Evolutionary conservation across 2,888 invertebrate genomes (phyloP).

Genomic region (Hyalella azteca): DNA sequence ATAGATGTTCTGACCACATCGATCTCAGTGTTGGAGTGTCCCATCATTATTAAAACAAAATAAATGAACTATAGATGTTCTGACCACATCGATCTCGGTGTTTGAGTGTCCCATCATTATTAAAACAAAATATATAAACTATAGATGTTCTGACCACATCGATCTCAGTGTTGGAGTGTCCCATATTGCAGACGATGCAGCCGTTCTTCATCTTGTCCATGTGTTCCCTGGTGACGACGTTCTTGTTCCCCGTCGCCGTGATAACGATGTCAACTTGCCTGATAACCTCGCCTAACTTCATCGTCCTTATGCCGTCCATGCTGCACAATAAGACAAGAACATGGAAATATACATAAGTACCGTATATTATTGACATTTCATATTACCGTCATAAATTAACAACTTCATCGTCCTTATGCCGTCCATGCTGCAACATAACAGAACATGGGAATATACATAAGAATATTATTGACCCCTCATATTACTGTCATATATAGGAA

Average conservation of each 20-base stretch:
- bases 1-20: conserved; percentile 86
- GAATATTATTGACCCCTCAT: too few relatives aligned
- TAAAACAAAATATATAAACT: too few relatives aligned
- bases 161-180: conserved; percentile 94
- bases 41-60: too few relatives aligned
- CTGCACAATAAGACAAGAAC: too few relatives aligned
- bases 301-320: conserved; percentile 96
- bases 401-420: conserved; percentile 93
- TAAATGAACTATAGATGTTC: too few relatives aligned
- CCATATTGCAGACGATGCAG: conserved; percentile 96
- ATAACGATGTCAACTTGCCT: conserved; percentile 93
- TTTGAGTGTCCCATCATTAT: conserved; percentile 99
- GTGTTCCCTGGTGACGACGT: conserved; percentile 91
- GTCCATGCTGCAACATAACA: conserved; percentile 86
- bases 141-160: conserved; percentile 77
- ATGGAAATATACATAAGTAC: too few relatives aligned
- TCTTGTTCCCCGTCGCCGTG: conserved; percentile 97
- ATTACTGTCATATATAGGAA: too few relatives aligned
- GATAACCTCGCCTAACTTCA: conserved; percentile 90
- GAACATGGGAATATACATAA: too few relatives aligned
- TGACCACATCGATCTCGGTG: conserved; percentile 90
- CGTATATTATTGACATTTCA: too few relatives aligned
- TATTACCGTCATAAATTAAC: too few relatives aligned
- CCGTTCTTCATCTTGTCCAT: conserved; percentile 97
- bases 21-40: conserved; percentile 95